Base-by-base conservation (phyloP, 2,113 vertebrate genomes). In the Stigmatopora argus region DNA sequence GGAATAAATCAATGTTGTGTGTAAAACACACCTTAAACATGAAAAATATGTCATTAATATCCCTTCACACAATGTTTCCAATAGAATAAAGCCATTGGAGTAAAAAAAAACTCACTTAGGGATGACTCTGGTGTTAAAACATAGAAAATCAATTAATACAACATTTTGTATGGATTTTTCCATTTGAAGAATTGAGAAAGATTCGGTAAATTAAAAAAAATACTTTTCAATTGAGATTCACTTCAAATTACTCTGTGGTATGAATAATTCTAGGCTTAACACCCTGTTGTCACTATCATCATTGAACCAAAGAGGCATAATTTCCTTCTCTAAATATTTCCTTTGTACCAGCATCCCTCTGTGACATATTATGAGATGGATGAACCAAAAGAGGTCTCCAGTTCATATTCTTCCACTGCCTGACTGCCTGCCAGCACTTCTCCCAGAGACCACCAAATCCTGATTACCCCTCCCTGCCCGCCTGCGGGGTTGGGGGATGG, bases 321-420 rank as follows among this genome's bases (percentile, higher is more conserved):
- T 46, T 64, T 66, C 64, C 55, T 52, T 68, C 51, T 47, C 64
- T 66, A 64, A 77, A 82, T 70, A 74, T 78, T 80, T 73, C 69
- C 70, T 82, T 78, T 79, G 73, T 80, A 64, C 62, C 34, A 45
- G 65, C 73, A 41, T 53, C 35, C 18, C 4, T 81, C 73, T 52
- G 65, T 73, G 65, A 81, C 79, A 73, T 75, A 77, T 84, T 63
- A 73, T 59, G 73, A 79, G 82, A 80, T 70, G 81, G 81, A 88
- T 81, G 84, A 85, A 76, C 72, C 78, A 74, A 80, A 75, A 86
- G 78, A 81, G 38, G 72, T 73, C 85, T 76, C 77, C 78, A 74
- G 77, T 74, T 81, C 72, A 84, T 77, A 84, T 86, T 86, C 84
- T 84, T 82, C 79, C 77, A 71, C 74, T 58, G 74, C 74, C 80